Base-by-base conservation (phyloP, 2,113 vertebrate genomes). In the Toxotes chatareus region DNA sequence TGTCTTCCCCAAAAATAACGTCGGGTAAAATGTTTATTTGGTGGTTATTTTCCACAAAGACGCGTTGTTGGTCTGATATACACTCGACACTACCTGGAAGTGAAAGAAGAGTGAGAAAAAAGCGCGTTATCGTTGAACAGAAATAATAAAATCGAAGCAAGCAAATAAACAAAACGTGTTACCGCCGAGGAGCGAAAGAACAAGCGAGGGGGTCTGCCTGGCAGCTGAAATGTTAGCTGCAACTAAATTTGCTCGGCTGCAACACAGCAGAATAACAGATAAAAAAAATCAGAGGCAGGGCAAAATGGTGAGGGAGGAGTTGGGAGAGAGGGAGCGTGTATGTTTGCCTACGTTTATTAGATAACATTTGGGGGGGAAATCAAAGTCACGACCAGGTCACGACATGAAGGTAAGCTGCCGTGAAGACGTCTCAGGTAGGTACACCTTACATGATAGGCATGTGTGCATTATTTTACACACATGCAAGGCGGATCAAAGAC, bases 291-390 rank as follows among this genome's bases (percentile, higher is more conserved):
- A 38, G 90, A 88, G 89, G 88, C 84, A 85, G 87, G 90, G 81
- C 68, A 47, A 64, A 66, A 49, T 77, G 73, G 42, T 36, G 83
- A 89, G 92, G 91, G 92, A 85, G 91, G 92, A 90, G 90, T 67
- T 86, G 76, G 19, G 51, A n/a, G 19, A 60, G 31, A 53, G 49
- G 11, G 73, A 5, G 57, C 5, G 53, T 42, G 63, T 7, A 64
- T n/a, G 70, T 74, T 13, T 65, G 69, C 11, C 44, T 32, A 44
- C 34, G 51, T 77, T 81, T 73, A 62, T 62, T n/a, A 36, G 67
- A 57, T 77, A 74, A 69, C 76, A 53, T 71, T 82, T 72, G 51
- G 12, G 5, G 44, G 21, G 47, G 4, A 21, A 82, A 78, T 68
- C 51, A 80, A 34, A 79, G 81, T 89, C 87, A 86, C 85, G 79